Conservation (phyloP, 1,140 invertebrate species). For the Colletes latitarsis region DNA sequence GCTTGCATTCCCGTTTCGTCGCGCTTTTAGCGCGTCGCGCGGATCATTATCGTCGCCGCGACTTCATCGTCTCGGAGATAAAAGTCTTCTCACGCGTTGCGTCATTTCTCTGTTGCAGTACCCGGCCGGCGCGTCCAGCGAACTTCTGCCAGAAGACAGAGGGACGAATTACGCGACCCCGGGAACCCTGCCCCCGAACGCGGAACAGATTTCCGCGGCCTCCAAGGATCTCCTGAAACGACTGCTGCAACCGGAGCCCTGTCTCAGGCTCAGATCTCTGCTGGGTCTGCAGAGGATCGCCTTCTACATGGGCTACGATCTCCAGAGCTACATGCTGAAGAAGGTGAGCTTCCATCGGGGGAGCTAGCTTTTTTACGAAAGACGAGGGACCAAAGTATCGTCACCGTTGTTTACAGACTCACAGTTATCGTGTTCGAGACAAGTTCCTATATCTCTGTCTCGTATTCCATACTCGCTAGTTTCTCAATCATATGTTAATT, state of each 20-base stretch:
- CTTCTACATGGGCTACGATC: constrained; percentile 80
- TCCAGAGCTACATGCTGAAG: constrained; percentile 72
- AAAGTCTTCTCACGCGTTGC: background rate
- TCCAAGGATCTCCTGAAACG: constrained; percentile 78
- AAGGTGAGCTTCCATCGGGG: constrained; percentile 59
- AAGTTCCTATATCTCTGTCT: too few relatives aligned
- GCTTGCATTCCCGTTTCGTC: background rate
- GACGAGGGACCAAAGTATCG: too few relatives aligned
- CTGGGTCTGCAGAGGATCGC: constrained; percentile 77
- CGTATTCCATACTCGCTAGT: too few relatives aligned
- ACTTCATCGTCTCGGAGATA: background rate
- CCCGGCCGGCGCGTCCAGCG: constrained; percentile 35
- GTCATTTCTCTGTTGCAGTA: constrained; percentile 45
- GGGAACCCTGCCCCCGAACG: constrained; percentile 62
- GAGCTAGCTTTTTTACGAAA: background rate
- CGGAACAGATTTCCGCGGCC: constrained; percentile 64
- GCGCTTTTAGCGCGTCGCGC: background rate
- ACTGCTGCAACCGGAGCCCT: constrained; percentile 78
- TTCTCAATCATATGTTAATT: too few relatives aligned
- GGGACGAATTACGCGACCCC: background rate
- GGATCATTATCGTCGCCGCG: background rate
- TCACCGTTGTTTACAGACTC: too few relatives aligned
- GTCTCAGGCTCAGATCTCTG: constrained; percentile 75
- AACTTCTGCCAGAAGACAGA: constrained; percentile 32
- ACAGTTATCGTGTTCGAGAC: too few relatives aligned